Percentiles rank a stretch among this genome's conserved stretches.
These are phyloP conservation scores for Stenoptilia bipunctidactyla DNA, from an alignment of 2,888 invertebrate species.

Conservation along the genomic window DNA sequence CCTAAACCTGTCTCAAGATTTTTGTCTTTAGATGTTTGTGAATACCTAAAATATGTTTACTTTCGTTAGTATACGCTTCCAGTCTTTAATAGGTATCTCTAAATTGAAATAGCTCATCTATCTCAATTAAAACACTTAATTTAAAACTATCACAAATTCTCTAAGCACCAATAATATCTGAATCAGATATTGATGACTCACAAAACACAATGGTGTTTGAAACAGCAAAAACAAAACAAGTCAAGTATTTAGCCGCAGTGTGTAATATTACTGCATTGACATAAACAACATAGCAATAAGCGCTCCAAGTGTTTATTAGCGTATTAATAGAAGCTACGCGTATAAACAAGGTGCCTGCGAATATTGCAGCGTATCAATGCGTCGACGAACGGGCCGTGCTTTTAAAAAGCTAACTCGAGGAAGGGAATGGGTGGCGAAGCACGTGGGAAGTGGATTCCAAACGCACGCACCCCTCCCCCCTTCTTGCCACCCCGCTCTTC, in stretches of 20 bases:
- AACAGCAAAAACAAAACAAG: constrained; percentile 33
- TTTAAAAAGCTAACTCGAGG: constrained; percentile 68
- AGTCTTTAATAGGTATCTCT: too few relatives aligned
- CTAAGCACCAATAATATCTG: constrained; percentile 9
- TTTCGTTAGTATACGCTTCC: too few relatives aligned
- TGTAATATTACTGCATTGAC: constrained; percentile 32
- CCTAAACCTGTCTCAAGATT: background rate
- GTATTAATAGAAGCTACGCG: constrained; percentile 64
- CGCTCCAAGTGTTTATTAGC: constrained; percentile 48
- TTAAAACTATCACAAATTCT: constrained; percentile 18
- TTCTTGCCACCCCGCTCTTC: constrained; percentile 24
- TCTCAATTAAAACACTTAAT: too few relatives aligned
- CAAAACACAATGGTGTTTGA: constrained; percentile 30
- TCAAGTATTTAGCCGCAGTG: constrained; percentile 35
- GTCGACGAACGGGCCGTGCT: constrained; percentile 47
- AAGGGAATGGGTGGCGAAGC: constrained; percentile 54
- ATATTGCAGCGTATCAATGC: constrained; percentile 62
- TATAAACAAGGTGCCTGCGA: constrained; percentile 62
- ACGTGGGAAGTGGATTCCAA: constrained; percentile 70
- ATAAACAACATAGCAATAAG: constrained; percentile 43
- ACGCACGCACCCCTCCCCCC: constrained; percentile 62
- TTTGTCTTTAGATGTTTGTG: background rate
- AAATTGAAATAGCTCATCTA: too few relatives aligned
- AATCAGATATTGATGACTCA: constrained; percentile 29
- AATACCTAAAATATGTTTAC: too few relatives aligned